Conservation (phyloP, 1,140 invertebrate genomes). For the Phthorimaea operculella region DNA sequence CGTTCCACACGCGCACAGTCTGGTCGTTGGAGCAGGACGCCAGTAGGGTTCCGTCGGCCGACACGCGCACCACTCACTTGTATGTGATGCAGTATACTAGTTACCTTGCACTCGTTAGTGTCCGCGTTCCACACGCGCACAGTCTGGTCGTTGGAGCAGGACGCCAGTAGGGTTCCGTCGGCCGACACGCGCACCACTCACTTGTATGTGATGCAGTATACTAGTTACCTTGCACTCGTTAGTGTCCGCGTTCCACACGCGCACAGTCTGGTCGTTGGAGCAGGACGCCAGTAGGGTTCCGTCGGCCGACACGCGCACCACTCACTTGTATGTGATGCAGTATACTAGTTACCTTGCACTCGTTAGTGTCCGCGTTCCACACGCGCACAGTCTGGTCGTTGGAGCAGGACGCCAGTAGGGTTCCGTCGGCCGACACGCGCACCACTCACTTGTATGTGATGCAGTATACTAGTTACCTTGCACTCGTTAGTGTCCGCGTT, state of each 20-base stretch:
- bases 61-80: constrained; percentile 93
- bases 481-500: neutral
- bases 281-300: constrained; percentile 94
- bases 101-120: constrained; percentile 4
- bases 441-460: constrained; percentile 96
- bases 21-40: constrained; percentile 95
- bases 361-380: neutral
- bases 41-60: constrained; percentile 90
- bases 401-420: constrained; percentile 95
- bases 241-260: neutral
- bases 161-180: constrained; percentile 93
- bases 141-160: constrained; percentile 87
- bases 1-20: neutral
- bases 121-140: neutral
- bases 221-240: constrained; percentile 7
- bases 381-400: constrained; percentile 71
- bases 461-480: constrained; percentile 78
- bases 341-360: constrained; percentile 67
- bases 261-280: constrained; percentile 78
- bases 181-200: constrained; percentile 94
- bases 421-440: constrained; percentile 90
- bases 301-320: constrained; percentile 93
- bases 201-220: constrained; percentile 96
- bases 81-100: constrained; percentile 97
- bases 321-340: constrained; percentile 94